These are phyloP conservation scores for Harpalus rufipes DNA, from an alignment of 2,888 invertebrate species.

Conservation along the genomic window DNA sequence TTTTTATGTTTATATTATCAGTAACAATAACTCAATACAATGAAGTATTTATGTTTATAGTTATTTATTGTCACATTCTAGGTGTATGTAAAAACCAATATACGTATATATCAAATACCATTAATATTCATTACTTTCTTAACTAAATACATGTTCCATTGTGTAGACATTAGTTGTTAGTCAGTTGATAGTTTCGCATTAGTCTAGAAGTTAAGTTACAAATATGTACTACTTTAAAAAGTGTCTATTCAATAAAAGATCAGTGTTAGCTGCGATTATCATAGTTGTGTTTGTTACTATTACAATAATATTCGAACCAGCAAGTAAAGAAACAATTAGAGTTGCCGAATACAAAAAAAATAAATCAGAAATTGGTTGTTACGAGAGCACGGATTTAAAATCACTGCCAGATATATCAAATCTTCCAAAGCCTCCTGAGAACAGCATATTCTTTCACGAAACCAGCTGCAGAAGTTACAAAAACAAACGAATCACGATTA, in stretches of 20 bases:
- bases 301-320: background rate
- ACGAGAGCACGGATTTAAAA: background rate
- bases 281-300: background rate
- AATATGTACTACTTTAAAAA: no score
- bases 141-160: background rate
- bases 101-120: background rate
- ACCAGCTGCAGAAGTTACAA: slow-evolving; percentile 80
- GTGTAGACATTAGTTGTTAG: background rate
- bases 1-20: no score
- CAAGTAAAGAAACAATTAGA: background rate
- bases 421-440: slow-evolving; percentile 71
- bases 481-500: slow-evolving; percentile 77
- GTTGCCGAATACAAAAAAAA: background rate
- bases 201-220: no score
- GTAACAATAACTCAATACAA: no score
- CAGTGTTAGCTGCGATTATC: background rate
- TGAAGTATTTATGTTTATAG: no score
- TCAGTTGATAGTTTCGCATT: no score
- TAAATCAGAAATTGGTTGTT: background rate
- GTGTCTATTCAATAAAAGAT: no score
- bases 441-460: slow-evolving; percentile 84
- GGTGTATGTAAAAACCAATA: background rate
- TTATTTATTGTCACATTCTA: background rate
- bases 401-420: slow-evolving; percentile 73
- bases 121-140: background rate